Percentiles rank a stretch among this genome's conserved stretches.
Evolutionary conservation across 2,113 vertebrate genomes (phyloP).

Genomic region (Cacatua alba): DNA sequence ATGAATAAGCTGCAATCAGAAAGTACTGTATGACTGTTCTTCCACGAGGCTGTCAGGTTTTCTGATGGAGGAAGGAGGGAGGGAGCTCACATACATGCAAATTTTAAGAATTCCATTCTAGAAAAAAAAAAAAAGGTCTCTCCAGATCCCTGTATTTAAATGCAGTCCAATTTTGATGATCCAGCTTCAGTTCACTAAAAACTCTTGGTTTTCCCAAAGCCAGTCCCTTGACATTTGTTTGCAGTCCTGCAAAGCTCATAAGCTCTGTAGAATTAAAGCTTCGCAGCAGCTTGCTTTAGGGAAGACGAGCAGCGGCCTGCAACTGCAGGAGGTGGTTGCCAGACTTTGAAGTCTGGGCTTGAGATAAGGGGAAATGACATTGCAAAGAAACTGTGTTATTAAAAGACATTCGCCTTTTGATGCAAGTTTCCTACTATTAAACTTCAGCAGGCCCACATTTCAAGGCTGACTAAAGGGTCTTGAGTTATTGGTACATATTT

Average conservation of each 20-base stretch:
- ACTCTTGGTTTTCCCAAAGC: neutral
- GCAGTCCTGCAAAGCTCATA: conserved; percentile 36
- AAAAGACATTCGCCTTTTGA: conserved; percentile 44
- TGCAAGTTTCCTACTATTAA: conserved; percentile 12
- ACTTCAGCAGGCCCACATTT: conserved; percentile 23
- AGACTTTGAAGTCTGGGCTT: conserved; percentile 47
- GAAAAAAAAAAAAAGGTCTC: too few relatives aligned
- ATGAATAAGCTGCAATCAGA: neutral
- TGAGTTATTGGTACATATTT: conserved; percentile 49
- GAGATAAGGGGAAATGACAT: conserved; percentile 23
- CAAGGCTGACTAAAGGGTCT: conserved; percentile 38
- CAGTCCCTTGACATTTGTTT: neutral
- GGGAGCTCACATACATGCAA: neutral
- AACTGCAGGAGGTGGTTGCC: conserved; percentile 23
- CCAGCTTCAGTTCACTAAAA: neutral
- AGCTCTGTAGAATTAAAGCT: conserved; percentile 37
- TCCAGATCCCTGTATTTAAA: neutral
- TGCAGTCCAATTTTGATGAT: neutral
- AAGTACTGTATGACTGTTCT: neutral
- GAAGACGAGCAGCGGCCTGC: neutral
- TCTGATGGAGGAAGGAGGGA: neutral
- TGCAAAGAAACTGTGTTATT: conserved; percentile 35
- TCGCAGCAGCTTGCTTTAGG: conserved; percentile 33
- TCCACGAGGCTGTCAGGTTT: neutral
- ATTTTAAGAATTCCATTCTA: neutral